These are phyloP conservation scores for Cettia cetti DNA, from an alignment of 2,113 vertebrate genomes.

Conservation along the genomic window DNA sequence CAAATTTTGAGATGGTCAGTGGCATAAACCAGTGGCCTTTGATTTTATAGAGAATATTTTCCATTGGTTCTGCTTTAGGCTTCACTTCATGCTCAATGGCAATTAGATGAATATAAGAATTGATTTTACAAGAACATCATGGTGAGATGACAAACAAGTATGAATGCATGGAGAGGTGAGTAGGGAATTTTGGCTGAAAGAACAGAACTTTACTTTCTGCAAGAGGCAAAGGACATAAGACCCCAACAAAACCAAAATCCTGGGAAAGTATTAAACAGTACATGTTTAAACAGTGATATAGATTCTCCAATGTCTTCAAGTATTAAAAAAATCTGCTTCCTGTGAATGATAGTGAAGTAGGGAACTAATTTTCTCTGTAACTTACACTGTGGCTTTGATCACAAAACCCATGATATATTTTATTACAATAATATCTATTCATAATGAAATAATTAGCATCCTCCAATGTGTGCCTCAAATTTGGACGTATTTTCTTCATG, in stretches of 20 bases:
- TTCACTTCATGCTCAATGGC: not conserved
- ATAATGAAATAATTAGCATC: not conserved
- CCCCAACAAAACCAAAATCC: not conserved
- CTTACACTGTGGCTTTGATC: slow-evolving; percentile 4
- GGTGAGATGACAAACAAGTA: not conserved
- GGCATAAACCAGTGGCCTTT: not conserved
- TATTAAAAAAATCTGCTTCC: not conserved
- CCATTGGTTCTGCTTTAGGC: not conserved
- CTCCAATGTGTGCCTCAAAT: not conserved
- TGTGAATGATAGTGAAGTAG: not conserved
- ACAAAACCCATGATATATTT: not conserved
- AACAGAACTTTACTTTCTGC: not conserved
- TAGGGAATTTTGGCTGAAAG: not conserved
- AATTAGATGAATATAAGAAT: not conserved
- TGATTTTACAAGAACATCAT: not conserved
- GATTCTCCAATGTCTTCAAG: not conserved
- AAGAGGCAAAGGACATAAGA: not conserved
- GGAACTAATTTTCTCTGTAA: not conserved
- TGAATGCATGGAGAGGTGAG: not conserved
- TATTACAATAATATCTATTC: not conserved
- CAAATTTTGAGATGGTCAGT: not conserved
- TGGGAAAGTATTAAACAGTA: not conserved
- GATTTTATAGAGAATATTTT: not conserved
- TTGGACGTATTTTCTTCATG: not conserved
- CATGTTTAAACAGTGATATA: not conserved